These are phyloP conservation scores for Netelia virgata DNA, from an alignment of 2,888 invertebrate genomes.

Conservation along the genomic window DNA sequence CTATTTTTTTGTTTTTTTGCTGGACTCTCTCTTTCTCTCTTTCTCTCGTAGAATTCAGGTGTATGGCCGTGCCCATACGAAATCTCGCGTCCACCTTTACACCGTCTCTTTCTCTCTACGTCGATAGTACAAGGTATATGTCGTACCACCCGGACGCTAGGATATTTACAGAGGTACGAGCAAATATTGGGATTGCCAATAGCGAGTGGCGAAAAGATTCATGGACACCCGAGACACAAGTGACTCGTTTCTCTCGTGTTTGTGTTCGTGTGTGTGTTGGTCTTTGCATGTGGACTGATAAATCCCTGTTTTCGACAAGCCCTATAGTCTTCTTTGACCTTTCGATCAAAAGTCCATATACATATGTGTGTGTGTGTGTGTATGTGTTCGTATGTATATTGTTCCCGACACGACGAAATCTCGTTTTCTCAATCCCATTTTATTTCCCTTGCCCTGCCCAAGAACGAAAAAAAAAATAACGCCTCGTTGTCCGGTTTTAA, in stretches of 20 bases:
- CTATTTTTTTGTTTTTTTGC: no score
- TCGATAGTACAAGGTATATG: conserved; percentile 51
- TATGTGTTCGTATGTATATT: not conserved
- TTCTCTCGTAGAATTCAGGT: not conserved
- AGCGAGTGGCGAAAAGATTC: conserved; percentile 61
- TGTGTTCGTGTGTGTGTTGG: conserved; percentile 3
- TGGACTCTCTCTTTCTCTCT: not conserved
- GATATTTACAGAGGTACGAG: conserved; percentile 64
- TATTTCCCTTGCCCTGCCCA: conserved; percentile 14
- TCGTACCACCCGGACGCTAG: conserved; percentile 51
- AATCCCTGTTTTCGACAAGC: conserved; percentile 37
- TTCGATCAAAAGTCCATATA: conserved; percentile 24
- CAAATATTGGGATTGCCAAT: conserved; percentile 66
- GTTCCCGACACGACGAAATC: conserved; percentile 45
- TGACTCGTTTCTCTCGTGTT: conserved; percentile 27
- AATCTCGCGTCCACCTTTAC: conserved; percentile 16
- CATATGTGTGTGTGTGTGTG: not conserved
- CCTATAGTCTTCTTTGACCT: conserved; percentile 33
- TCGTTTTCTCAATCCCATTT: conserved; percentile 36
- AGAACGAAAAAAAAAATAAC: conserved; percentile 7
- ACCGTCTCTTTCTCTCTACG: conserved; percentile 12
- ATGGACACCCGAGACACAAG: conserved; percentile 50
- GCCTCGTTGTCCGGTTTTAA: conserved; percentile 33
- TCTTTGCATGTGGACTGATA: conserved; percentile 29
- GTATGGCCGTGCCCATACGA: not conserved